Percentiles rank a stretch among this genome's conserved stretches.
Conservation (phyloP, 2,113 vertebrate species). For the Andinoacara biseriatus region DNA sequence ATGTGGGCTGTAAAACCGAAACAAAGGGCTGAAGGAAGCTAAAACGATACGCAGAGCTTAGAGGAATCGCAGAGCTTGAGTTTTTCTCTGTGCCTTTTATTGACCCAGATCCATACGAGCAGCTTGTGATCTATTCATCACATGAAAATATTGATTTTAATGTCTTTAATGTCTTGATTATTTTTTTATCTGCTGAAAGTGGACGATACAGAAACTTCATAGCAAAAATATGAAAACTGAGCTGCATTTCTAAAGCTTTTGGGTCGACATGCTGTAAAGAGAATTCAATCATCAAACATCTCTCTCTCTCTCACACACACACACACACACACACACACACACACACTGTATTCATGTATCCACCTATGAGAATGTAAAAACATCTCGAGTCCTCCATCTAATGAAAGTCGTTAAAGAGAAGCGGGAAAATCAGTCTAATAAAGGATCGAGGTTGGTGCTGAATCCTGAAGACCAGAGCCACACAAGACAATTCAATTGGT, state of each 20-base stretch:
- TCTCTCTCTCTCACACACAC: background rate
- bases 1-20: background rate
- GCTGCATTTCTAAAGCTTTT: background rate
- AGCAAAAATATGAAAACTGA: background rate
- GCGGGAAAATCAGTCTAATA: conserved; percentile 51
- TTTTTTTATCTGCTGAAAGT: background rate
- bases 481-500: conserved; percentile 6
- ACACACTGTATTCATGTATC: background rate
- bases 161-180: background rate
- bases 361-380: background rate
- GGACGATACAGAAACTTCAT: background rate
- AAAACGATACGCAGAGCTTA: background rate
- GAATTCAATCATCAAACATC: conserved; percentile 20
- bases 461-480: conserved; percentile 37
- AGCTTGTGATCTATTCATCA: background rate
- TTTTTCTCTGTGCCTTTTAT: background rate
- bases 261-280: conserved; percentile 5
- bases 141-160: background rate
- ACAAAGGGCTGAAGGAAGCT: background rate
- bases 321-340: conserved; percentile 8
- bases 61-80: too few relatives aligned
- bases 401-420: conserved; percentile 47
- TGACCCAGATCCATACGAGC: background rate
- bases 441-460: conserved; percentile 36
- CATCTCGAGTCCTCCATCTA: too few relatives aligned